Evolutionary conservation across 2,888 invertebrate genomes (phyloP).

Genomic region (Cordylochernes scorpioides): DNA sequence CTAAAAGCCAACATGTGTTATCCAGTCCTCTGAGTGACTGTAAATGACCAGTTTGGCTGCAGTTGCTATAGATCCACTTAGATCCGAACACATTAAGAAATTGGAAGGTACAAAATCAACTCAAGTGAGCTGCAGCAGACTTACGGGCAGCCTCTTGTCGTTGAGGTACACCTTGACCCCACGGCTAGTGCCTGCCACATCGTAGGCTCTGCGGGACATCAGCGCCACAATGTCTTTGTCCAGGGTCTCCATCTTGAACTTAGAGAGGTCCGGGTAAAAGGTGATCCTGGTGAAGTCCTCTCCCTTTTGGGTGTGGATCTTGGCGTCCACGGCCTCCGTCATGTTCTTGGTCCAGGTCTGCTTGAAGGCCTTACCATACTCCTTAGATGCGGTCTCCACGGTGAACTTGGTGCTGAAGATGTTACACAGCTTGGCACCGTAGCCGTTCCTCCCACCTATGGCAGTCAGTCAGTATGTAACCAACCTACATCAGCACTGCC

Average conservation of each 20-base stretch:
- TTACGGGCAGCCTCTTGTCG: conserved; percentile 30
- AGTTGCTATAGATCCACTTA: too few species aligned
- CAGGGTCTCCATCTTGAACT: conserved; percentile 76
- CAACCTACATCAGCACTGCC: too few species aligned
- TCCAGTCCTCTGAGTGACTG: too few species aligned
- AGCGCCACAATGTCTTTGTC: conserved; percentile 74
- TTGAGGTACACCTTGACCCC: conserved; percentile 64
- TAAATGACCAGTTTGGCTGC: too few species aligned
- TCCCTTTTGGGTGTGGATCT: conserved; percentile 31
- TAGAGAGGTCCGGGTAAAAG: conserved; percentile 70
- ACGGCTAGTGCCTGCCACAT: conserved; percentile 63
- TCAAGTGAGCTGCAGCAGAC: too few species aligned
- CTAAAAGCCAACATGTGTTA: too few species aligned
- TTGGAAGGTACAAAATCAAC: too few species aligned
- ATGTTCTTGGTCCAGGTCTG: conserved; percentile 89
- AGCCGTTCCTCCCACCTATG: conserved; percentile 89
- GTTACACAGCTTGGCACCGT: conserved; percentile 94
- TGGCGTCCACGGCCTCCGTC: conserved; percentile 64
- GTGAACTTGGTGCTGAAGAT: conserved; percentile 88
- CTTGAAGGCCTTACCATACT: conserved; percentile 63
- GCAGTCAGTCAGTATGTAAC: too few species aligned
- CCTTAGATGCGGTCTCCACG: conserved; percentile 68
- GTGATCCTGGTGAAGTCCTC: conserved; percentile 74
- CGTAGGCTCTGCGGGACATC: conserved; percentile 77
- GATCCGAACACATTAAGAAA: too few species aligned